phyloP scores from a whole-genome alignment of 1,140 invertebrate species.

The Bombus soroeensis region DNA sequence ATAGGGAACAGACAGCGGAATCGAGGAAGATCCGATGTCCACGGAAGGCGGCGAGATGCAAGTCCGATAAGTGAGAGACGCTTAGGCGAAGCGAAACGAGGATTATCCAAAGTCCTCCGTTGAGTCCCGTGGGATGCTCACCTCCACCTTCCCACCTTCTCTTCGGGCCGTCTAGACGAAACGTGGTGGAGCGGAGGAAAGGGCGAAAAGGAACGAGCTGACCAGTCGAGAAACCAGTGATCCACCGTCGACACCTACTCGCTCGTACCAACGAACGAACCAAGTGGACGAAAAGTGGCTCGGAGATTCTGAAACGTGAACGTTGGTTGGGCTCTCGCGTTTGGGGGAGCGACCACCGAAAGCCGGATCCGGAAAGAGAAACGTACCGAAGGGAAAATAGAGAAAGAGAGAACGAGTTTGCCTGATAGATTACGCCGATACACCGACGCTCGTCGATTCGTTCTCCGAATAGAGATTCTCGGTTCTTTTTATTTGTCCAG shows the following conservation, averaged over 20 bases:
- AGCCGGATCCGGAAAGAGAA: not conserved
- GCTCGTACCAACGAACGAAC: slow-evolving; percentile 13
- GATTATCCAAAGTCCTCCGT: slow-evolving; percentile 69
- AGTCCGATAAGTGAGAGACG: slow-evolving; percentile 73
- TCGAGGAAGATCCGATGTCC: slow-evolving; percentile 42
- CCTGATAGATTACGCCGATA: slow-evolving; percentile 60
- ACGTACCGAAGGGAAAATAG: slow-evolving; percentile 11
- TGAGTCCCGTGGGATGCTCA: slow-evolving; percentile 59
- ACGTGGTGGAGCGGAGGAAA: too few relatives aligned
- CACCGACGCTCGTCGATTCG: slow-evolving; percentile 47
- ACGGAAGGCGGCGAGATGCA: slow-evolving; percentile 62
- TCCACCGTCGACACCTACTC: slow-evolving; percentile 54
- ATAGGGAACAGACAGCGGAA: not conserved
- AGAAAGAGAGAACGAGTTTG: slow-evolving; percentile 41
- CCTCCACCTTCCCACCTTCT: slow-evolving; percentile 22
- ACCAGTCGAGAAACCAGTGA: slow-evolving; percentile 61
- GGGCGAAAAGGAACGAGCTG: slow-evolving; percentile 27
- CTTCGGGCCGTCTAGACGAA: slow-evolving; percentile 10
- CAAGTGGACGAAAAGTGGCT: slow-evolving; percentile 35
- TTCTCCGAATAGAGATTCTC: slow-evolving; percentile 44
- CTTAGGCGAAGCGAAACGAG: slow-evolving; percentile 66
- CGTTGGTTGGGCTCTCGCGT: slow-evolving; percentile 1
- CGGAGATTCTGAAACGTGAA: slow-evolving; percentile 42
- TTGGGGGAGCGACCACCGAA: not conserved
- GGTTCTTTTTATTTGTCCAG: slow-evolving; percentile 35